phyloP scores from a whole-genome alignment of 2,888 invertebrate genomes.

The Brenthis hecate region DNA sequence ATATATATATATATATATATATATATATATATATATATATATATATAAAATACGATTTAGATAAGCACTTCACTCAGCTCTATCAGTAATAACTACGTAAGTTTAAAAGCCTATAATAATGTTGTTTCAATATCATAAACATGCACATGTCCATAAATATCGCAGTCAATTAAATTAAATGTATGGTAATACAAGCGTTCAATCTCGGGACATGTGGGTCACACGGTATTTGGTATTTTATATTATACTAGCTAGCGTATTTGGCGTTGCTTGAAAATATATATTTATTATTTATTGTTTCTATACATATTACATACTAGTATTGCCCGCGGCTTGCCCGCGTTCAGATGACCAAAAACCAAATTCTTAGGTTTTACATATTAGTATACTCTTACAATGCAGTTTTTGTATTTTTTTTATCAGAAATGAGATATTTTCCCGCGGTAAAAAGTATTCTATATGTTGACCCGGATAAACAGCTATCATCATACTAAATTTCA shows the following conservation, averaged over 20 bases:
- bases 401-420: too few relatives aligned
- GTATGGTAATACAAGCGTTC: constrained; percentile 27
- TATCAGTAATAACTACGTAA: constrained; percentile 11
- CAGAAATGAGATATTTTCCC: too few relatives aligned
- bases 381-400: too few relatives aligned
- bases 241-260: neutral
- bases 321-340: too few relatives aligned
- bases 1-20: neutral
- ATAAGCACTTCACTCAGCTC: neutral
- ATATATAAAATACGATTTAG: neutral
- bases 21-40: neutral
- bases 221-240: constrained; percentile 16
- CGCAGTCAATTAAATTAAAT: constrained; percentile 29
- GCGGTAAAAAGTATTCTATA: too few relatives aligned
- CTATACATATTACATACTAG: too few relatives aligned
- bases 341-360: too few relatives aligned
- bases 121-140: constrained; percentile 25
- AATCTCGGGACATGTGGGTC: constrained; percentile 25
- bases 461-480: too few relatives aligned
- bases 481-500: too few relatives aligned
- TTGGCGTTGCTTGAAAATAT: too few relatives aligned
- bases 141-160: constrained; percentile 28
- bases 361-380: too few relatives aligned
- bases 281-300: too few relatives aligned
- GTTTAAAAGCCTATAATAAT: constrained; percentile 22